A percentile compares a stretch with the other conserved stretches of the same genome.
phyloP scores from a whole-genome alignment of 2,113 vertebrate genomes.

The Eubucco bourcierii region DNA sequence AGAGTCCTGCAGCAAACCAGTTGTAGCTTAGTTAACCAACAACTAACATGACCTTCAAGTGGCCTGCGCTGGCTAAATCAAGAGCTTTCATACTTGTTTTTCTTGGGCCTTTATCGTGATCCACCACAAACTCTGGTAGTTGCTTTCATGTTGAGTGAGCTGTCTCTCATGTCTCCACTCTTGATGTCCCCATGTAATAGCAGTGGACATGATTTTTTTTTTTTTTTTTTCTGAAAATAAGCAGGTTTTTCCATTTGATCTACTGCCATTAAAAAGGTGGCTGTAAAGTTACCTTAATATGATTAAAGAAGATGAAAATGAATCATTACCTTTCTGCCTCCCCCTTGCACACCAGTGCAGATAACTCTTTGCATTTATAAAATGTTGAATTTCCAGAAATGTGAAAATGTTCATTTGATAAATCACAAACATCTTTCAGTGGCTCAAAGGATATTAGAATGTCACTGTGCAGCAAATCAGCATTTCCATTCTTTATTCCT shows the following conservation, averaged over 20 bases:
- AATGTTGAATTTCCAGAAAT: neutral
- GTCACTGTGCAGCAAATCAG: slow-evolving; percentile 9
- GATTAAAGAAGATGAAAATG: neutral
- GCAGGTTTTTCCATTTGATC: neutral
- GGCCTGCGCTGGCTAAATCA: neutral
- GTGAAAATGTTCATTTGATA: neutral
- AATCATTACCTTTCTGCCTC: neutral
- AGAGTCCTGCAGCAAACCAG: neutral
- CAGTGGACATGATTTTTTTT: neutral
- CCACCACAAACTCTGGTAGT: neutral
- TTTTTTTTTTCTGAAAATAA: neutral
- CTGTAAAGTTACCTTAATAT: neutral
- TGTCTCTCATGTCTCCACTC: neutral
- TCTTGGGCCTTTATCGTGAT: neutral
- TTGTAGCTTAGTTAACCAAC: neutral
- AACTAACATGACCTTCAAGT: neutral
- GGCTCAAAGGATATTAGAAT: slow-evolving; percentile 29
- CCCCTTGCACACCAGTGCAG: neutral
- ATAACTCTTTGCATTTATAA: neutral
- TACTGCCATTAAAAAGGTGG: neutral
- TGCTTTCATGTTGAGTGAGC: neutral
- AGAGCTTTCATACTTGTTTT: neutral
- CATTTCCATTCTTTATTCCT: neutral
- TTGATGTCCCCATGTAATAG: neutral
- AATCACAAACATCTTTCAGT: neutral